Evolutionary conservation across 2,113 vertebrate species (phyloP), one percentile per base, ranked within the genome.

Genomic region (Alouatta palliata): DNA sequence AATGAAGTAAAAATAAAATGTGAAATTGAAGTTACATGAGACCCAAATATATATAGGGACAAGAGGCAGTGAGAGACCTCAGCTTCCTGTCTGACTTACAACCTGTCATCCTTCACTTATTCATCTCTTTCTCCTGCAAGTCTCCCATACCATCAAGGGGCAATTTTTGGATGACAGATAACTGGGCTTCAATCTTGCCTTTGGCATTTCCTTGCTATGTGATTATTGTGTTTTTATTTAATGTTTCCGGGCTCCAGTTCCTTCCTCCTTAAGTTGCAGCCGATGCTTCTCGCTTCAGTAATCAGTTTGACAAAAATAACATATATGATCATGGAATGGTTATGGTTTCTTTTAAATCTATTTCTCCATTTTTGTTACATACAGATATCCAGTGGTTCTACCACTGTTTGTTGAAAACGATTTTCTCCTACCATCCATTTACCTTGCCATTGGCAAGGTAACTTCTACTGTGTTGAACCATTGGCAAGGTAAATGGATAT

Each of bases 361-460:
- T 81, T 40, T 61, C 45, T 92, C 21, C 21, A 20, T 68, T 84
- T 86, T 79, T 11, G 92, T 80, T 96, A 95, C 30, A 4, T 14
- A 47, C 23, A 79, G n/a, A 47, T 58, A 54, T 12, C 32, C 30
- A 77, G 19, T 49, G 84, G 64, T 84, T 88, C 49, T 56, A 43
- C 6, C 5, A 16, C 11, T 23, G 11, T 87, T 43, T 93, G 32
- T 84, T 76, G 43, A 92, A 66, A 82, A 52, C 0, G 8, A 8
- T 40, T 37, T 96, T 25, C 14, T 56, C 40, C 20, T 13, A 21
- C 23, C 35, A 75, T 73, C 23, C 6, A 16, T 76, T 75, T 66
- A 66, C 43, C 45, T 94, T 61, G n/a, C 25, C n/a, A 37, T 45
- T 64, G 32, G 30, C 9, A 45, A 45, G 45, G 45, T 45, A 45